Evolutionary conservation across 2,797 vertebrate genomes (phyloP), one percentile per base, ranked within the genome.

Genomic region (Ara ararauna): DNA sequence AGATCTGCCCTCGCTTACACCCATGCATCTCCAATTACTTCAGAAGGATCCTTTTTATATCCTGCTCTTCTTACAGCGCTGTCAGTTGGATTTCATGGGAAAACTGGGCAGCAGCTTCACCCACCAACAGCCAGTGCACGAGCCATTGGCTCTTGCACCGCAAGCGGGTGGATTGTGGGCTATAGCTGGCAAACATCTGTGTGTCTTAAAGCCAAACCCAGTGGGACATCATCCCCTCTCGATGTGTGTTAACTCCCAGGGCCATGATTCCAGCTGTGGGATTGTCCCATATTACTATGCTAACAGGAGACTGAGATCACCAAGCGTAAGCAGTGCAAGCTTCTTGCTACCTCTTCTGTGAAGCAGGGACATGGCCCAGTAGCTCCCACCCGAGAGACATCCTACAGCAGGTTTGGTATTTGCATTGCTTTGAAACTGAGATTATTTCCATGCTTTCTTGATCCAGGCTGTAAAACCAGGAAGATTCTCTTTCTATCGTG

Each of bases 361-460:
- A 18, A 79, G 91, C 64, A 40, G 60, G 76, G 85, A 91, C 77
- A 19, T 62, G 77, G 83, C 74, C 88, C 19, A 17, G 65, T 27
- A 93, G 95, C 88, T 95, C 84, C 86, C 62, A 15, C 70, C 56
- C 40, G 0, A 85, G 67, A 81, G 64, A 27, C 58, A 38, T 32
- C 85, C 36, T 4, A 44, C 84, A 87, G 88, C 82, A 84, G 62
- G 71, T 66, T 85, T 47, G 84, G 74, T 71, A 85, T 83, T 90
- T 95, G 92, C 90, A 89, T 94, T 95, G 92, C 87, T 94, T 92
- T 74, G 76, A 86, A 81, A 83, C 70, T 64, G 45, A 77, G 85
- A 53, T 81, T 36, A 68, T 34, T 86, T 61, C 87, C 82, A 2
- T 13, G 73, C 81, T 90, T 65, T 66, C 68, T 91, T 32, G 19